phyloP scores from a whole-genome alignment of 2,113 vertebrate species.

The Saccopteryx leptura region DNA sequence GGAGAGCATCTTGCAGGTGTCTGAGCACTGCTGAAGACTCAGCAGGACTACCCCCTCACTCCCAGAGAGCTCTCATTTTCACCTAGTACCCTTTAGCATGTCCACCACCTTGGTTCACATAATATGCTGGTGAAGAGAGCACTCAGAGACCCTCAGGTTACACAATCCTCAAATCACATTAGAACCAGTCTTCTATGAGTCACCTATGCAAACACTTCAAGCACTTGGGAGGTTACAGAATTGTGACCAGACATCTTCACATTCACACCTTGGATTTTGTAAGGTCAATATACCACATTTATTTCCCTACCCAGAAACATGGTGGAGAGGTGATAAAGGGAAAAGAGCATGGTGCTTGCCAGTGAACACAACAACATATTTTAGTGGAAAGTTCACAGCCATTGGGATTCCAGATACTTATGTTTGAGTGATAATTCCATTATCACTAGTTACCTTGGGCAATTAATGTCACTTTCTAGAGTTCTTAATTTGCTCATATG shows the following conservation, averaged over 20 bases:
- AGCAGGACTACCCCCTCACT: background rate
- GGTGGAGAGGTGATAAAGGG: background rate
- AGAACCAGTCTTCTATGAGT: background rate
- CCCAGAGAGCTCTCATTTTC: background rate
- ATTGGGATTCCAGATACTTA: background rate
- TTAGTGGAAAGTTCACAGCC: background rate
- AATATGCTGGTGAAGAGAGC: background rate
- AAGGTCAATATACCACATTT: background rate
- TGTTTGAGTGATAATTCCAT: slow-evolving; percentile 43
- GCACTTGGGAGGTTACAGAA: slow-evolving; percentile 8
- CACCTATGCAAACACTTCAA: background rate
- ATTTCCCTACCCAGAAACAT: slow-evolving; percentile 6
- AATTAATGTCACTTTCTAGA: slow-evolving; percentile 34
- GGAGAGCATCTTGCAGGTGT: background rate
- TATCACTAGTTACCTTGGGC: background rate
- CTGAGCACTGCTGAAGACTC: background rate
- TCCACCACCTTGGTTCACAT: background rate
- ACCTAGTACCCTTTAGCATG: background rate
- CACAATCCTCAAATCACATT: background rate
- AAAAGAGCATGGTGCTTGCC: slow-evolving; percentile 22
- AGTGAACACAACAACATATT: slow-evolving; percentile 23
- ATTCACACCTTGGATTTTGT: background rate
- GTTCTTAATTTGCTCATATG: slow-evolving; percentile 21
- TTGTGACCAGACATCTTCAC: background rate
- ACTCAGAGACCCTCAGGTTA: background rate